phyloP scores from a whole-genome alignment of 2,113 vertebrate species.

The Sebastes fasciatus region DNA sequence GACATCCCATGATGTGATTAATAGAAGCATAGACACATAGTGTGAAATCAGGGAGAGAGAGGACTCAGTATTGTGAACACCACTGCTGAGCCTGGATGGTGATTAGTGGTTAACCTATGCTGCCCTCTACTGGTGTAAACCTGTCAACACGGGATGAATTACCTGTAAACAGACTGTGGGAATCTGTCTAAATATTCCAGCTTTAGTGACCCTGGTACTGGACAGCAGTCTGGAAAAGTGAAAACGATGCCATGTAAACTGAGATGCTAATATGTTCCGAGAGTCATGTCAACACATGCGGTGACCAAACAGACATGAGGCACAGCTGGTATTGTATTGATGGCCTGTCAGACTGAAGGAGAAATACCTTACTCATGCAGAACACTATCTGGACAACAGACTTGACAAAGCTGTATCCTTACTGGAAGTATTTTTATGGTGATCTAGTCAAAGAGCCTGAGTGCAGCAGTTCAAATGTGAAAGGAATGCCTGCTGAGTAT shows the following conservation, averaged over 20 bases:
- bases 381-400: slow-evolving; percentile 31
- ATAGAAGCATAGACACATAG: not conserved
- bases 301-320: slow-evolving; percentile 22
- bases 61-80: not conserved
- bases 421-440: slow-evolving; percentile 17
- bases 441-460: not conserved
- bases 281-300: slow-evolving; percentile 35
- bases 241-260: slow-evolving; percentile 47
- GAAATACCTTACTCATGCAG: slow-evolving; percentile 37
- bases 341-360: slow-evolving; percentile 24
- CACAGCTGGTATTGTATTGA: slow-evolving; percentile 40
- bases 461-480: slow-evolving; percentile 29
- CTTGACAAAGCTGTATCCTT: slow-evolving; percentile 22
- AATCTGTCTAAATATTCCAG: not conserved
- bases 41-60: not conserved
- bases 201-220: not conserved
- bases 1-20: not conserved
- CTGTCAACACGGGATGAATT: slow-evolving; percentile 14
- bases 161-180: not conserved
- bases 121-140: slow-evolving; percentile 56
- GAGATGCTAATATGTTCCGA: slow-evolving; percentile 29
- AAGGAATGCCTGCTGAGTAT: not conserved
- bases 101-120: slow-evolving; percentile 36
- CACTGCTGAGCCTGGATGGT: not conserved
- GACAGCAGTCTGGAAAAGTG: slow-evolving; percentile 34